These are phyloP conservation scores for Molorchus minor DNA, from an alignment of 2,888 invertebrate genomes.

Conservation along the genomic window DNA sequence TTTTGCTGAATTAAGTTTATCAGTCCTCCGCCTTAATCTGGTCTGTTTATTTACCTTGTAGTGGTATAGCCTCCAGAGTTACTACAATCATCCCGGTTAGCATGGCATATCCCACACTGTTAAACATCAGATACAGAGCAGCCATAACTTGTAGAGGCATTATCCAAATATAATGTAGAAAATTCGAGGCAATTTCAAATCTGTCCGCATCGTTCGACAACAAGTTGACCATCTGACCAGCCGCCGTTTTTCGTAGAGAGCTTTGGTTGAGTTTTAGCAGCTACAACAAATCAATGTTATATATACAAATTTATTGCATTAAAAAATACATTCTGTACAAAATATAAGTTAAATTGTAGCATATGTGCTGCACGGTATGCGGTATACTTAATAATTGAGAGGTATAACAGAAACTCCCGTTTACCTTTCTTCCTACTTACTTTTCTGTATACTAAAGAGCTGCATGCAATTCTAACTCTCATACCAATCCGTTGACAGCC, in stretches of 20 bases:
- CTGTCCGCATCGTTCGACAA: slow-evolving; percentile 86
- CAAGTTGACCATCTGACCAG: slow-evolving; percentile 84
- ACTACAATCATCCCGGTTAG: slow-evolving; percentile 71
- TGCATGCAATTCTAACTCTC: slow-evolving; percentile 79
- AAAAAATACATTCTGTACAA: no score
- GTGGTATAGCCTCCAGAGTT: slow-evolving; percentile 63
- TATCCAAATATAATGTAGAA: slow-evolving; percentile 81
- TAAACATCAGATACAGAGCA: slow-evolving; percentile 68
- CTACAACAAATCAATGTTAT: no score
- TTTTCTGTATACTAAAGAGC: slow-evolving; percentile 85
- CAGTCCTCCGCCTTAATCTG: no score
- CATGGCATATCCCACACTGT: slow-evolving; percentile 65
- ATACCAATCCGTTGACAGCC: slow-evolving; percentile 75
- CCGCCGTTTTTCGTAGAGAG: slow-evolving; percentile 81
- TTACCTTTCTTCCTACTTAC: no score
- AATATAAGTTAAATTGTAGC: no score
- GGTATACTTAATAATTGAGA: no score
- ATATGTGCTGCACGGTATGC: no score
- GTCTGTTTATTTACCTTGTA: slow-evolving; percentile 61
- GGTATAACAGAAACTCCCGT: no score
- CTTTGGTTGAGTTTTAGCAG: slow-evolving; percentile 71
- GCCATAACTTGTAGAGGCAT: slow-evolving; percentile 78
- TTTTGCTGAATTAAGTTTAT: background rate
- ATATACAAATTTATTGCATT: no score
- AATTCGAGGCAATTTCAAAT: slow-evolving; percentile 76